These are phyloP conservation scores for Monodelphis domestica DNA, from an alignment of 2,797 vertebrate genomes.

Conservation along the genomic window DNA sequence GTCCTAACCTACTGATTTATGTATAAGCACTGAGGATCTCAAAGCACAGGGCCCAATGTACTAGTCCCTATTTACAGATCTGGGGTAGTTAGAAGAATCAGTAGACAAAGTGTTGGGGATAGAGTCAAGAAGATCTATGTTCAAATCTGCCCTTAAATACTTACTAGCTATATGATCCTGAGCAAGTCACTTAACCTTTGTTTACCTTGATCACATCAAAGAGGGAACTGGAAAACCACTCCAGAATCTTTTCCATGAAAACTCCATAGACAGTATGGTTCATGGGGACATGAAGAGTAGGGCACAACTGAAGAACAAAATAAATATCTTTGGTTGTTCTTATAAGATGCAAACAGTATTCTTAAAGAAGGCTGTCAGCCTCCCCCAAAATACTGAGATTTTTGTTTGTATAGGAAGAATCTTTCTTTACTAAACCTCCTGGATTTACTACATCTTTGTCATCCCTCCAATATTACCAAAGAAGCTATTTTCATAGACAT, in stretches of 20 bases:
- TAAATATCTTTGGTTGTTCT: neutral
- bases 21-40: neutral
- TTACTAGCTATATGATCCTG: too few relatives aligned
- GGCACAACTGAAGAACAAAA: too few relatives aligned
- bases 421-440: neutral
- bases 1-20: neutral
- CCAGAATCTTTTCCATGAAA: too few relatives aligned
- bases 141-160: too few relatives aligned
- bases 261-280: too few relatives aligned
- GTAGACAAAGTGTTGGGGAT: too few relatives aligned
- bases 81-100: too few relatives aligned
- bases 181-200: too few relatives aligned
- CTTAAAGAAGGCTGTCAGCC: neutral
- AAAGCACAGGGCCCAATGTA: neutral
- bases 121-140: too few relatives aligned
- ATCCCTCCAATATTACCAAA: neutral
- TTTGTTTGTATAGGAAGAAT: neutral
- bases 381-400: neutral
- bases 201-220: too few relatives aligned
- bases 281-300: too few relatives aligned
- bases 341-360: neutral
- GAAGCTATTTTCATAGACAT: neutral
- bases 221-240: too few relatives aligned
- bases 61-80: neutral
- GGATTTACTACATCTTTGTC: neutral